Base-by-base conservation (phyloP, 1,140 invertebrate genomes). In the Pissodes strobi region DNA sequence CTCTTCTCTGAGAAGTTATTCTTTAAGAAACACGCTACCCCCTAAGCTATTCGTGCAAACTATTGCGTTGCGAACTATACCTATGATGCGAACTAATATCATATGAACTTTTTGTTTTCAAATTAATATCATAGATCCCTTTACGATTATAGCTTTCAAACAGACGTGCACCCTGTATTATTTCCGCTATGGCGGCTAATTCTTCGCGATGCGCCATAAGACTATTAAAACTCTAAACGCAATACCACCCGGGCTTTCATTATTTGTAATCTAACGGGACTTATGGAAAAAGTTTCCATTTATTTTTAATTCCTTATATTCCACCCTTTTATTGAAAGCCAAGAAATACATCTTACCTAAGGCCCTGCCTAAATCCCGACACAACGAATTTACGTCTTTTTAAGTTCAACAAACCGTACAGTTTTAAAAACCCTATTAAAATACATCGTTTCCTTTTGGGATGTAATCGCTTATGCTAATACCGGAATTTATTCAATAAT, bases 281-380 rank as follows among this genome's bases (percentile, higher is more conserved):
- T 74, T 73, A 74, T 69, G 68, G 68, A 73, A 74, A 76, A 75
- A 74, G 70, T 75, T 75, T 74, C 71, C 73, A 75, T 76, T 75
- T 75, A 74, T 76, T 75, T 75, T 76, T 74, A 76, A 75, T 74
- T 74, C 73, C 74, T 70, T 74, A 71, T 71, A 74, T 72, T 73
- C 70, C 71, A 72, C 73, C 72, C 69, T 74, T 76, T 74, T 74
- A 75, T 76, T 76, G 74, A 72, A 74, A 74, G 66, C 55, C 63
- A 64, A 68, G 62, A 65, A 71, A 61, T 69, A 68, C 68, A 60
- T 66, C 62, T 71, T 70, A 72, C 66, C 70, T 72, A 66, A 68
- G 67, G 60, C 64, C 64, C 46, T 43, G 34, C 62, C 55, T 41
- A 70, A 71, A 69, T 59, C 67, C 66, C 69, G 59, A 67, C 68